Conservation (phyloP, 92 coral and sea anemone species). For the Plumapathes pennacea region DNA sequence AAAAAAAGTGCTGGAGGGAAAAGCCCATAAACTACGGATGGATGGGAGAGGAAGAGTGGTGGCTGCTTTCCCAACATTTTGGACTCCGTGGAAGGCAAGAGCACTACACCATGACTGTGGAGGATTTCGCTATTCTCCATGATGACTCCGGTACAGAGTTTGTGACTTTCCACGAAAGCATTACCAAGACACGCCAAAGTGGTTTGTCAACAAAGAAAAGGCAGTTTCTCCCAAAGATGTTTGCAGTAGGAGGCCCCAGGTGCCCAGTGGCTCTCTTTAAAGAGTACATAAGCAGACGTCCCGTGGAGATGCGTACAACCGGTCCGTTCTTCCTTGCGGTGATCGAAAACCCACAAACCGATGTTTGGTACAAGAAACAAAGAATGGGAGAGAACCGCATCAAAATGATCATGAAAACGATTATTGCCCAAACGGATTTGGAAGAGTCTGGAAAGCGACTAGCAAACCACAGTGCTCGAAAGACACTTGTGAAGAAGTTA, state of each 20-base stretch:
- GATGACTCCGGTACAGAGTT: conserved; percentile 35
- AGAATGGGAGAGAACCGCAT: conserved; percentile 16
- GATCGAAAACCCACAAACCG: conserved; percentile 1
- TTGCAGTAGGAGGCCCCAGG: conserved; percentile 21
- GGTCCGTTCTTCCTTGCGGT: conserved; percentile 26
- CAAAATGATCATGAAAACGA: conserved; percentile 2
- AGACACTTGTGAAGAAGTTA: conserved; percentile 32
- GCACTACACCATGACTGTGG: conserved; percentile 21
- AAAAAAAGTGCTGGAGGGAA: conserved; percentile 6
- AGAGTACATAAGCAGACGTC: conserved; percentile 30
- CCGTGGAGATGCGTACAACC: conserved; percentile 13
- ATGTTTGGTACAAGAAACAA: conserved; percentile 19
- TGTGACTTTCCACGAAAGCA: conserved; percentile 23
- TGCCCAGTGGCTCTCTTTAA: conserved; percentile 23
- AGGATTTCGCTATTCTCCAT: conserved; percentile 6
- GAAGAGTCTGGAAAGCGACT: conserved; percentile 5
- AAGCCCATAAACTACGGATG: neutral
- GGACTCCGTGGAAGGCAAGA: conserved; percentile 24
- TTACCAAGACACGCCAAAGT: conserved; percentile 41
- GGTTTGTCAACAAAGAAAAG: conserved; percentile 30
- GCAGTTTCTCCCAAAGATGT: conserved; percentile 28
- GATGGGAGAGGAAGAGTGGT: conserved; percentile 20
- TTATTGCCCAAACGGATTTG: conserved; percentile 7
- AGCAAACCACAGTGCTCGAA: conserved; percentile 36
- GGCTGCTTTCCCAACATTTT: conserved; percentile 45